Conservation (phyloP, 2,888 invertebrate genomes). For the Gasteruption jaculator region DNA sequence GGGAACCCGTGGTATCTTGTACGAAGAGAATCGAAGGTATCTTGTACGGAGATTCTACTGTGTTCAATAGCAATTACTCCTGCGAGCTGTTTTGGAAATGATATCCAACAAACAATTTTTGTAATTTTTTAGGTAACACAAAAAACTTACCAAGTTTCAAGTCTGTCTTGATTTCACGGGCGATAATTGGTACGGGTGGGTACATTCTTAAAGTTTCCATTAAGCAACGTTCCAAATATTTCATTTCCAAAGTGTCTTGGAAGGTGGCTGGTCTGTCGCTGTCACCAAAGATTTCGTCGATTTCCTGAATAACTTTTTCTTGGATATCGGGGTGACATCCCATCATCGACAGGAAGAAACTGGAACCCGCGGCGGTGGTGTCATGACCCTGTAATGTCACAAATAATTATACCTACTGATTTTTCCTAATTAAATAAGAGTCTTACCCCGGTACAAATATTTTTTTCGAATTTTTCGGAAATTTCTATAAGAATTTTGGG, state of each 20-base stretch:
- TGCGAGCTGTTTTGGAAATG: background rate
- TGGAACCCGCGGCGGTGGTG: conserved; percentile 81
- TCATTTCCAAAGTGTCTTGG: conserved; percentile 75
- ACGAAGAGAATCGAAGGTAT: no score
- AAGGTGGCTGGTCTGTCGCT: conserved; percentile 73
- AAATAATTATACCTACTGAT: no score
- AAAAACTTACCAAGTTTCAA: conserved; percentile 60
- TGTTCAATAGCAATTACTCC: background rate
- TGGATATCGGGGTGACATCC: conserved; percentile 79
- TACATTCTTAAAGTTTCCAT: conserved; percentile 74
- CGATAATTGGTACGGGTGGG: conserved; percentile 77
- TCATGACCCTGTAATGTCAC: conserved; percentile 77
- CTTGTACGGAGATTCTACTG: no score
- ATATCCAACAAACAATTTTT: conserved; percentile 1
- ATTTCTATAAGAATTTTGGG: no score
- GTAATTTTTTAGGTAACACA: no score
- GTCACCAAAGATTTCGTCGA: conserved; percentile 73
- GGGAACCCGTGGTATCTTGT: no score
- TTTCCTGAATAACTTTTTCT: conserved; percentile 67
- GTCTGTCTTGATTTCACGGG: conserved; percentile 66
- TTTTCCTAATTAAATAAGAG: no score
- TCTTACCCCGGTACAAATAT: no score
- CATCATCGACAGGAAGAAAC: conserved; percentile 79
- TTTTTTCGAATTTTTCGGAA: no score
- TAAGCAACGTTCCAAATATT: conserved; percentile 74